Conservation (phyloP, 1,140 invertebrate genomes). For the Drosophila pseudoobscura region DNA sequence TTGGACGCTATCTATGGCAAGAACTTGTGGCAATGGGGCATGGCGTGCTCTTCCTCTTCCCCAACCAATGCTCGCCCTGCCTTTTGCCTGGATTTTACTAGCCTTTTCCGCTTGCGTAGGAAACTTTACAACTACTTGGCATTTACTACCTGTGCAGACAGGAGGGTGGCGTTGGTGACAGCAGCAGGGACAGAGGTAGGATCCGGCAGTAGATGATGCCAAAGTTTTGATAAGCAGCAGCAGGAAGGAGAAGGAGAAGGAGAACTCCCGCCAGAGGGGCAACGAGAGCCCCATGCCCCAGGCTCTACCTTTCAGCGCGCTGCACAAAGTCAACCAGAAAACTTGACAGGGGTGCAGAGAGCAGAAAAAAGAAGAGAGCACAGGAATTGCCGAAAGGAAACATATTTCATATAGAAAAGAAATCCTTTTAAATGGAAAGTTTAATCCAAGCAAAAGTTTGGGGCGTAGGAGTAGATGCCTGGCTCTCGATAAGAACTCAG, state of each 20-base stretch:
- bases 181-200: constrained; percentile 1
- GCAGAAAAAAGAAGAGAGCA: constrained; percentile 14
- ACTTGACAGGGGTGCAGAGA: constrained; percentile 48
- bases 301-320: constrained; percentile 47
- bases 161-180: constrained; percentile 40
- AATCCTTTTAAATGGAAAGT: constrained; percentile 80
- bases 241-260: background rate
- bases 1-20: constrained; percentile 78
- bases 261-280: constrained; percentile 10
- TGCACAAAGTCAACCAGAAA: constrained; percentile 78
- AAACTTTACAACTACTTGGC: constrained; percentile 80
- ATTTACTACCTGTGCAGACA: constrained; percentile 65
- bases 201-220: constrained; percentile 43
- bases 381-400: constrained; percentile 73
- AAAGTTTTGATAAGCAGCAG: constrained; percentile 79
- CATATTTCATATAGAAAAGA: constrained; percentile 77
- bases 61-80: constrained; percentile 1
- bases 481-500: constrained; percentile 60
- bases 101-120: constrained; percentile 73
- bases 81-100: constrained; percentile 59
- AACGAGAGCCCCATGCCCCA: constrained; percentile 15
- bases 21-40: constrained; percentile 72
- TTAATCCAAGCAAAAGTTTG: constrained; percentile 62
- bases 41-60: constrained; percentile 6
- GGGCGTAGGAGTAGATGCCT: constrained; percentile 41